A percentile compares a stretch with the other conserved stretches of the same genome.
Evolutionary conservation across 1,140 invertebrate species (phyloP).

Genomic region (Rhyacophila brunnea): DNA sequence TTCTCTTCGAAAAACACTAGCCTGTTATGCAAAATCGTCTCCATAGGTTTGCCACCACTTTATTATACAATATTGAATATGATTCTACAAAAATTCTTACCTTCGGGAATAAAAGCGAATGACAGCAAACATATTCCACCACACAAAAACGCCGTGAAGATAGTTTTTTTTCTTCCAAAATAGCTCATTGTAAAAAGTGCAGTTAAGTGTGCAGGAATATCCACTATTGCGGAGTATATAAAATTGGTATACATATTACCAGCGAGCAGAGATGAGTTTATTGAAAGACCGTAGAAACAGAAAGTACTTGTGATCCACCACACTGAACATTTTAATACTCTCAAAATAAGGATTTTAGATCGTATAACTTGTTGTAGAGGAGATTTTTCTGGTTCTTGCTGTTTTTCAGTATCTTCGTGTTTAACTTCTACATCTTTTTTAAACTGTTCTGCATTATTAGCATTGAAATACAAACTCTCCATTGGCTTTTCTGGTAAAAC

Average conservation of each 20-base stretch:
- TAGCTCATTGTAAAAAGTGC: conserved; percentile 62
- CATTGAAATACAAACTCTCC: conserved; percentile 41
- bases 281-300: conserved; percentile 78
- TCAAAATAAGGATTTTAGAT: conserved; percentile 53
- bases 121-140: conserved; percentile 50
- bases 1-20: no score
- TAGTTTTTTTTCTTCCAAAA: conserved; percentile 61
- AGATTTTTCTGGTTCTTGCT: background rate
- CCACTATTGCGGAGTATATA: conserved; percentile 66
- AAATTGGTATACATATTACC: conserved; percentile 73
- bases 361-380: conserved; percentile 47
- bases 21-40: no score
- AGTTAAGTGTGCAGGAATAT: conserved; percentile 68
- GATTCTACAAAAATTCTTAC: conserved; percentile 2
- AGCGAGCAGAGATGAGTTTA: conserved; percentile 74
- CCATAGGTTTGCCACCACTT: no score
- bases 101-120: conserved; percentile 22
- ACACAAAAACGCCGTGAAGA: conserved; percentile 58
- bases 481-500: conserved; percentile 57
- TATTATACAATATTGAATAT: no score
- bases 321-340: conserved; percentile 60
- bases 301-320: conserved; percentile 71
- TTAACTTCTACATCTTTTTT: background rate
- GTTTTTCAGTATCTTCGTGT: conserved; percentile 29
- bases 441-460: conserved; percentile 15